Base-by-base conservation (phyloP, 2,797 vertebrate species). In the Distichodus sexfasciatus region DNA sequence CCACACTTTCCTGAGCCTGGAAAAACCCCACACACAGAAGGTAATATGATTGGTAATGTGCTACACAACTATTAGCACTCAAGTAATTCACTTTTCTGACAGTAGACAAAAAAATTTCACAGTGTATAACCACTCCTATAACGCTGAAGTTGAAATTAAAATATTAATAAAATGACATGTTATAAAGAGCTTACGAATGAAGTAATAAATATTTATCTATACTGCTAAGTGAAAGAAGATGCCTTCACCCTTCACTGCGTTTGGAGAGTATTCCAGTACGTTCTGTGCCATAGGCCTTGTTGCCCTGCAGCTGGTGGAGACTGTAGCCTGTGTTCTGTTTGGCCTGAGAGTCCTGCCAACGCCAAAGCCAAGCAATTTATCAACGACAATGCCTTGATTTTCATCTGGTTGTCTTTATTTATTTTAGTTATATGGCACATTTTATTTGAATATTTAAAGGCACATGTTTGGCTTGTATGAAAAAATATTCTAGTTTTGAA, bases 291-390 rank as follows among this genome's bases (percentile, higher is more conserved):
- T 96, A 92, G 0, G 96, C 96, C 78, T 99, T 99, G 91, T 99
- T 95, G 5, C 97, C 97, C 88, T 98, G 97, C 72, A 97, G 94
- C 84, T 99, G 97, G 36, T 99, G 97, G 71, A 99, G 91, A 83
- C 95, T 99, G 75, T 99, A 99, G 3, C 94, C 91, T 11, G 91
- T 79, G 43, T 77, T 96, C 85, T 93, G 94, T 33, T 95, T 95
- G 29, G 90, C 76, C 81, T 96, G 95, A 36, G 90, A 77, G 36
- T 99, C 97, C 97, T 99, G 76, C 26, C 12, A 72, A 36, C 26
- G 3, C 58, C 29, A 59, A 48, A 43, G 2, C 31, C 5, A 26
- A 46, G 6, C 11, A 46, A 10, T 38, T 36, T 12, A n/a, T n/a
- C n/a, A n/a, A n/a, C n/a, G n/a, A n/a, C n/a, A n/a, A n/a, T n/a